Evolutionary conservation across 2,797 vertebrate species (phyloP), one percentile per base, ranked within the genome.

Genomic region (Coregonus ussuriensis): DNA sequence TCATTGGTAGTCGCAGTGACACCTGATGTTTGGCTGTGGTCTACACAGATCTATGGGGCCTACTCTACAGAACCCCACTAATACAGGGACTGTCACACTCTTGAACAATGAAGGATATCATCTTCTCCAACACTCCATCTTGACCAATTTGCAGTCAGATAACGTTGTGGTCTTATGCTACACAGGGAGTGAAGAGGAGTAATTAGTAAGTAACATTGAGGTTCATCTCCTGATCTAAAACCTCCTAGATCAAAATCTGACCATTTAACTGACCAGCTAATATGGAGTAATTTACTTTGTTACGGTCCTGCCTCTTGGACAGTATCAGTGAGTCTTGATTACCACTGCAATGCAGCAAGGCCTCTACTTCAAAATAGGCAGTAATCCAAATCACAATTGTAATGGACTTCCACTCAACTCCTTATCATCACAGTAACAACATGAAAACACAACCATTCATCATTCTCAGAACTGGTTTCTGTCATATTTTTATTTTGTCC

Each of bases 21-120:
- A 91, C 89, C 90, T 90, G 86, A 91, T 85, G 90, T 91, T 91
- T 89, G 89, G 81, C 75, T 35, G 82, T 87, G 86, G 86, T 74
- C 53, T n/a, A 47, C 41, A 47, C 41, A 47, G 41, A 9, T 9
- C 41, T 47, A 47, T 47, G 41, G 41, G 2, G 9, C 11, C 41
- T 47, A 47, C 41, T 47, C 41, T 47, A 41, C 52, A 62, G 66
- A 87, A 84, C 79, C 85, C 80, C 75, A 25, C 81, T 83, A 91
- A 92, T 79, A 90, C 84, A 47, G 41, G 79, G 84, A 83, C 80
- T 76, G 56, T 76, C 73, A 67, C 71, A 6, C 69, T 77, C 83
- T 89, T 88, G 91, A 90, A 85, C 85, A 87, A 88, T 91, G 89
- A 93, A 88, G 88, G 83, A 92, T 91, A 88, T 90, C 86, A 90